These are phyloP conservation scores for Himalopsyche japonica DNA, from an alignment of 2,888 invertebrate genomes.

Conservation along the genomic window DNA sequence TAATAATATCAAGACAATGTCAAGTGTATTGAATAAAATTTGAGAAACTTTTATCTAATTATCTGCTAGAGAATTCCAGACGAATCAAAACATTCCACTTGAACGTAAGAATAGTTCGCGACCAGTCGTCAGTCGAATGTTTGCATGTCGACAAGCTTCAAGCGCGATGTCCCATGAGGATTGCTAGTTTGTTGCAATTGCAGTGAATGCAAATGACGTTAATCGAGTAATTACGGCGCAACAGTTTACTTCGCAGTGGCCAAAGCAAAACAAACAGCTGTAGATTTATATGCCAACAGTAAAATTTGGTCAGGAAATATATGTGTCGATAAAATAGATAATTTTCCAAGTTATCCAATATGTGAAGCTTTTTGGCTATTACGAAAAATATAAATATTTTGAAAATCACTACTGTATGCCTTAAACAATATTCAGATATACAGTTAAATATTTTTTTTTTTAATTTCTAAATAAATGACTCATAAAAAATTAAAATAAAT, in stretches of 20 bases:
- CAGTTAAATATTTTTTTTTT: too few species aligned
- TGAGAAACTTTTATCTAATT: too few species aligned
- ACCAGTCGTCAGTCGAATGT: neutral
- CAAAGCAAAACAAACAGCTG: neutral
- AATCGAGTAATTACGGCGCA: slow-evolving; percentile 9
- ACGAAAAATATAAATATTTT: too few species aligned
- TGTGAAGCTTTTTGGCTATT: too few species aligned
- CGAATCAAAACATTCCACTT: too few species aligned
- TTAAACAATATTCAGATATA: too few species aligned
- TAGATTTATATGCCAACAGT: neutral
- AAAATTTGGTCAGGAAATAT: neutral
- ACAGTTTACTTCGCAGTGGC: slow-evolving; percentile 4
- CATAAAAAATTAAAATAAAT: too few species aligned
- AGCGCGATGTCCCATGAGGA: neutral
- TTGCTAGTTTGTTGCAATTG: neutral
- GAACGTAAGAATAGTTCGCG: neutral
- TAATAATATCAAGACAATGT: neutral
- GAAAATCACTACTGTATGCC: too few species aligned
- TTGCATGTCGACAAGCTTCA: neutral
- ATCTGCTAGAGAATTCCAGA: neutral
- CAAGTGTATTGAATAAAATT: neutral
- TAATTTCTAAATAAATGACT: too few species aligned
- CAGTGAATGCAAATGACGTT: slow-evolving; percentile 16
- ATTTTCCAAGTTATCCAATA: too few species aligned
- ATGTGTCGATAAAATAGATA: too few species aligned